Base-by-base conservation (phyloP, 2,888 invertebrate species). In the Agrotis puta region DNA sequence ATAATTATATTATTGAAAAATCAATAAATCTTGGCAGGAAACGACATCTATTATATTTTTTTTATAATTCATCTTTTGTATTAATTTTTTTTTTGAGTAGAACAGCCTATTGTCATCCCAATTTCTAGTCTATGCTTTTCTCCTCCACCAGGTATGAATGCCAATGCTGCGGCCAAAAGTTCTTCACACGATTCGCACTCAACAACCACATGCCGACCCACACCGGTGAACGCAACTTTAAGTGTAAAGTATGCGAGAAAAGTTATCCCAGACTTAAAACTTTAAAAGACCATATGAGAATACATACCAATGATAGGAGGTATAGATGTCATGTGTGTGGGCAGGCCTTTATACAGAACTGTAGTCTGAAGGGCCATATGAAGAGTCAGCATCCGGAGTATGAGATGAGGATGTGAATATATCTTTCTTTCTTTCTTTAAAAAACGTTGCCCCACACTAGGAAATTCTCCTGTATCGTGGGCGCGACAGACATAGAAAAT, bases 191-290 rank as follows among this genome's bases (percentile, higher is more conserved):
- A 0, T 95, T 94, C 88, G 94, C 95, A 0, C 85, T 96, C 0
- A 94, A 91, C 85, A 95, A 95, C 64, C 95, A 96, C 87, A 94
- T 95, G 94, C 95, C 95, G 0, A 94, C 93, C 0, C 95, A 96
- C 86, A 95, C 95, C 0, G 92, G 94, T 0, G 95, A 95, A 65
- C 71, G 95, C 2, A 95, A 95, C 84, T 95, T 92, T 81, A 94
- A 94, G 67, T 95, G 95, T 61, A 94, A 94, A 62, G 93, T 92
- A 0, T 95, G 95, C 73, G 95, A 95, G 71, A 96, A 96, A 74
- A 89, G 89, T 0, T 96, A 95, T 67, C 95, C 95, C 0, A 79
- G 95, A 0, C 88, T 94, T 0, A 95, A 95, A 83, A 95, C 95
- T 0, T 81, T 95, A 0, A 94, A 94, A 33, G 94, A 95, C 59